Evolutionary conservation across 2,888 invertebrate genomes (phyloP).

Genomic region (Acleris literana): DNA sequence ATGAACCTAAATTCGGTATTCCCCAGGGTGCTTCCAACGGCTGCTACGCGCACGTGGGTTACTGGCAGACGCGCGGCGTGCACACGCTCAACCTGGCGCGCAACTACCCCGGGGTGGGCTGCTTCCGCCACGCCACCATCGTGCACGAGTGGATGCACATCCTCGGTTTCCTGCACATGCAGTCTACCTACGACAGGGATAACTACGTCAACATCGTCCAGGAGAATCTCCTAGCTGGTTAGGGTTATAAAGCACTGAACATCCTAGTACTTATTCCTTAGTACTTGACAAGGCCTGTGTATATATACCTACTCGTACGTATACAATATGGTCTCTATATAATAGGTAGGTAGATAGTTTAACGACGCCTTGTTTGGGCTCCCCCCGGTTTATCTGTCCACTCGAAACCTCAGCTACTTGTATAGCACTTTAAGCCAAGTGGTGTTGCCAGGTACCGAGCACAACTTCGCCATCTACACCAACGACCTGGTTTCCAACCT

Average conservation of each 20-base stretch:
- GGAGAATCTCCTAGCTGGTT: constrained; percentile 86
- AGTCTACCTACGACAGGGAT: constrained; percentile 71
- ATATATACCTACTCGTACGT: too few species aligned
- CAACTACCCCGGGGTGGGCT: constrained; percentile 75
- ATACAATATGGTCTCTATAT: too few species aligned
- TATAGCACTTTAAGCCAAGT: too few species aligned
- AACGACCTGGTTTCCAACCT: constrained; percentile 83
- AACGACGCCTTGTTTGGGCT: too few species aligned
- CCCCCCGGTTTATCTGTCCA: too few species aligned
- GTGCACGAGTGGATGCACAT: constrained; percentile 89
- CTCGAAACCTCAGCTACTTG: too few species aligned
- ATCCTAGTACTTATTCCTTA: too few species aligned
- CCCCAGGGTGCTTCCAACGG: constrained; percentile 60
- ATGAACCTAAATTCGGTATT: background rate
- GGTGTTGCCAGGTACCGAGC: constrained; percentile 57
- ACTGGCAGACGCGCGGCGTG: constrained; percentile 63
- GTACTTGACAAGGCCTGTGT: too few species aligned
- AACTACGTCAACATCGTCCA: constrained; percentile 86
- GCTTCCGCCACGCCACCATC: constrained; percentile 86
- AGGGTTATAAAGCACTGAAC: constrained; percentile 19
- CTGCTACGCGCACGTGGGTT: constrained; percentile 74
- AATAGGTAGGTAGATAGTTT: too few species aligned
- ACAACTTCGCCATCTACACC: constrained; percentile 84
- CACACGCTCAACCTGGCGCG: constrained; percentile 81
- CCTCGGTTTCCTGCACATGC: constrained; percentile 78